Evolutionary conservation across 23 tunicate genomes (phyloP).

Genomic region (Trididemnum miniatum): DNA sequence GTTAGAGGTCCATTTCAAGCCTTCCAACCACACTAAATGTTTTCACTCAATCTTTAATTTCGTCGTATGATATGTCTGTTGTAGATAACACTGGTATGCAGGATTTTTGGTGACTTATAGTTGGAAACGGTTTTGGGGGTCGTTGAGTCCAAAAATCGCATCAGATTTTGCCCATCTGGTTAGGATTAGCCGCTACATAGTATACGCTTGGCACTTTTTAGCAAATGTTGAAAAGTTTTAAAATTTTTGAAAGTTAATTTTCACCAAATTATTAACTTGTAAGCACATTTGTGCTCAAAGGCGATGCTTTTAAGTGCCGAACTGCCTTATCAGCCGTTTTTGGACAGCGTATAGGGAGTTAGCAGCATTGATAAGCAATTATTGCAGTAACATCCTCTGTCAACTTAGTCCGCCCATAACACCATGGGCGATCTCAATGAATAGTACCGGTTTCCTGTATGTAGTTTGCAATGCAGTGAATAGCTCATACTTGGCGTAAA

Average conservation of each 20-base stretch:
- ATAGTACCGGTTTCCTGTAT: conserved; percentile 13
- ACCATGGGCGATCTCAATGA: no score
- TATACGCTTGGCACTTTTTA: conserved; percentile 15
- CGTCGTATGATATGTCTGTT: no score
- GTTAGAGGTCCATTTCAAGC: no score
- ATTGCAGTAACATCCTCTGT: conserved; percentile 10
- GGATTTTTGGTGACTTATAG: conserved; percentile 25
- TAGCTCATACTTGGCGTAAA: no score
- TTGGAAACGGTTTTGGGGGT: conserved; percentile 15
- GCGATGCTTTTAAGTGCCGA: conserved; percentile 20
- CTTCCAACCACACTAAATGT: no score
- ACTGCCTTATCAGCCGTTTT: conserved; percentile 14
- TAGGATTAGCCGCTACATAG: conserved; percentile 30
- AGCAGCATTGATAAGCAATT: conserved; percentile 19
- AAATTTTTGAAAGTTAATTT: conserved; percentile 7
- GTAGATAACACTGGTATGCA: conserved; percentile 9
- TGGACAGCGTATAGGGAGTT: conserved; percentile 2
- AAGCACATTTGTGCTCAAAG: neutral
- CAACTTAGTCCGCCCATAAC: neutral
- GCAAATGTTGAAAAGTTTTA: neutral
- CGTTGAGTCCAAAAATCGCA: conserved; percentile 19
- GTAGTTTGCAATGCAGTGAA: conserved; percentile 11
- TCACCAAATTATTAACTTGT: conserved; percentile 1
- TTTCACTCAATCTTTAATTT: no score
- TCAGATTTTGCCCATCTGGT: conserved; percentile 28